Percentiles rank a stretch among this genome's conserved stretches.
phyloP scores from a whole-genome alignment of 2,113 vertebrate species.

The Lampris megalopsis region DNA sequence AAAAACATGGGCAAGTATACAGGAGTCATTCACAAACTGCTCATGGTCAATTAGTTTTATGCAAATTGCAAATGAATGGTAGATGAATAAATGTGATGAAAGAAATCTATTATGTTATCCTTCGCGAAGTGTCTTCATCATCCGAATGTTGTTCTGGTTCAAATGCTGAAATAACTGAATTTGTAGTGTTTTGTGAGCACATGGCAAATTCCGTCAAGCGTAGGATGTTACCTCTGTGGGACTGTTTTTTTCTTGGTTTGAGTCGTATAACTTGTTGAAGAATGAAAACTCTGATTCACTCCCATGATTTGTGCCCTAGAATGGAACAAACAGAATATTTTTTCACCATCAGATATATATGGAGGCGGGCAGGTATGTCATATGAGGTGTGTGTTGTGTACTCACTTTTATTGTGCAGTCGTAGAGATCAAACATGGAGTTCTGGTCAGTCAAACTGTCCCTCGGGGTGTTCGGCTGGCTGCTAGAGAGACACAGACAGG shows the following conservation, averaged over 20 bases:
- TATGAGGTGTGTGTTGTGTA: neutral
- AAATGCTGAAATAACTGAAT: neutral
- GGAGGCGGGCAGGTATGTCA: neutral
- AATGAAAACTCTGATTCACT: conserved; percentile 47
- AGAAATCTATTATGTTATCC: too few relatives aligned
- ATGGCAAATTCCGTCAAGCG: conserved; percentile 22
- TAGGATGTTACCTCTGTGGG: neutral
- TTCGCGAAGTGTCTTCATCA: too few relatives aligned
- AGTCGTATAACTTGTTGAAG: conserved; percentile 53
- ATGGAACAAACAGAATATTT: conserved; percentile 11
- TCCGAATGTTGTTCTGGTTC: neutral
- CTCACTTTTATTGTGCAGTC: conserved; percentile 59
- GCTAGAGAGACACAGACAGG: conserved; percentile 33
- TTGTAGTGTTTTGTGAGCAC: neutral
- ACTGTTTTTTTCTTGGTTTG: neutral
- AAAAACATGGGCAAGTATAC: too few relatives aligned
- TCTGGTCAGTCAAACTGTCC: conserved; percentile 11
- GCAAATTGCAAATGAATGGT: too few relatives aligned
- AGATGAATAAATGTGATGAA: too few relatives aligned
- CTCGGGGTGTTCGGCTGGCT: neutral
- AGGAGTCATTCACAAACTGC: neutral
- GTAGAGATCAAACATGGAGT: conserved; percentile 36
- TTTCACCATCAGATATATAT: neutral
- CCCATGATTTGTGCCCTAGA: conserved; percentile 51
- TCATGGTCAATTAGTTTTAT: neutral